Percentiles rank a stretch among this genome's conserved stretches.
Conservation (phyloP, 2,113 vertebrate species). For the Sapajus apella region DNA sequence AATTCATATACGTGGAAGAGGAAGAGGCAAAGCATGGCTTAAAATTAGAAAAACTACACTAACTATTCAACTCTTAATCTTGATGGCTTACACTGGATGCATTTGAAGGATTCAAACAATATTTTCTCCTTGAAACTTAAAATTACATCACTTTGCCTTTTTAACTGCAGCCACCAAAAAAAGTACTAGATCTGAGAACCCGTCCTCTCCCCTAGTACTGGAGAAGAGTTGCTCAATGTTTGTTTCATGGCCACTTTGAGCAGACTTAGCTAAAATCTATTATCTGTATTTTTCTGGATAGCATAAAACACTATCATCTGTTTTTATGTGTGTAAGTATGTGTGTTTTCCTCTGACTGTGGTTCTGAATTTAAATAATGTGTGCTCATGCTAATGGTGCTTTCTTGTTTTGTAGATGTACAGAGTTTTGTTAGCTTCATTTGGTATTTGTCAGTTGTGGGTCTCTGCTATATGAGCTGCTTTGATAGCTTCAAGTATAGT, state of each 20-base stretch:
- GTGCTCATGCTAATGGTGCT: neutral
- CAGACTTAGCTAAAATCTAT: constrained; percentile 20
- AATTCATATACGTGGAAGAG: constrained; percentile 69
- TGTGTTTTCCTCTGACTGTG: neutral
- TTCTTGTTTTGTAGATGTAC: constrained; percentile 20
- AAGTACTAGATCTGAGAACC: constrained; percentile 21
- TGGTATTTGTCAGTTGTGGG: neutral
- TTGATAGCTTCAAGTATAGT: neutral
- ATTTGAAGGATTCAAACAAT: neutral
- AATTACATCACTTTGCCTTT: constrained; percentile 6
- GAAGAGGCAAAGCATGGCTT: constrained; percentile 64
- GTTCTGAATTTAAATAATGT: constrained; percentile 45
- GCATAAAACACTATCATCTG: neutral
- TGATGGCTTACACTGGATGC: neutral
- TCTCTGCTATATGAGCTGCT: constrained; percentile 29
- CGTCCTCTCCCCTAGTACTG: constrained; percentile 3
- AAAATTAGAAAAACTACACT: constrained; percentile 25
- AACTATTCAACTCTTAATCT: constrained; percentile 56
- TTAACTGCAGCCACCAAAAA: constrained; percentile 34
- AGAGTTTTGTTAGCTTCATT: neutral
- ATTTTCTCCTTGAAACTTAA: constrained; percentile 43
- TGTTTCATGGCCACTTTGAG: neutral
- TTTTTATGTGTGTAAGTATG: neutral
- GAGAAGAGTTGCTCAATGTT: constrained; percentile 69
- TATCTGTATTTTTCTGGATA: constrained; percentile 42